These are phyloP conservation scores for Hydrochoerus hydrochaeris DNA, from an alignment of 2,113 vertebrate species.

Conservation along the genomic window DNA sequence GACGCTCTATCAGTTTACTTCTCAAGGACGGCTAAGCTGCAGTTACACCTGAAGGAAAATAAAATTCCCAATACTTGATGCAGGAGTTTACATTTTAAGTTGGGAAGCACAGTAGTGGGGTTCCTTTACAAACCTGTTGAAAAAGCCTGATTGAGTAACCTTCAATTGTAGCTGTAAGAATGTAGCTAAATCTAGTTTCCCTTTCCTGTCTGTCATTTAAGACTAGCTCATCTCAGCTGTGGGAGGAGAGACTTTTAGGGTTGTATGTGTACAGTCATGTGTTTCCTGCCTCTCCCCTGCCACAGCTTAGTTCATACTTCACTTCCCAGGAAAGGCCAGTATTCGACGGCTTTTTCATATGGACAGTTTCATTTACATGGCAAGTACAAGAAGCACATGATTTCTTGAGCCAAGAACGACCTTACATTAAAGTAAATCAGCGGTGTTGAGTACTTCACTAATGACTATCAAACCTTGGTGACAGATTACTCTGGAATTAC, in stretches of 20 bases:
- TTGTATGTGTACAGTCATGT: conserved; percentile 27
- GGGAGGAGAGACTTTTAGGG: conserved; percentile 14
- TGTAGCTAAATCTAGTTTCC: background rate
- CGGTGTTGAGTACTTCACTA: conserved; percentile 13
- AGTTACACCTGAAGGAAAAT: background rate
- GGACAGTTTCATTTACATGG: background rate
- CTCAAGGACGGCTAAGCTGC: background rate
- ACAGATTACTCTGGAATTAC: conserved; percentile 9
- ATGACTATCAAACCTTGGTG: background rate
- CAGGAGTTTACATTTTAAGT: background rate
- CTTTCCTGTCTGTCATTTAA: background rate
- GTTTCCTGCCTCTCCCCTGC: background rate
- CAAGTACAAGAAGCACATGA: conserved; percentile 5
- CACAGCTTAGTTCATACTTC: background rate
- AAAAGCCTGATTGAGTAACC: background rate
- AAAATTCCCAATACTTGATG: background rate
- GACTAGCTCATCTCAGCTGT: background rate
- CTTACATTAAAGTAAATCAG: conserved; percentile 30
- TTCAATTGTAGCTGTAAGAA: background rate
- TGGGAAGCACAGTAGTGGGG: background rate
- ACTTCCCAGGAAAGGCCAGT: background rate
- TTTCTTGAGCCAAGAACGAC: conserved; percentile 34
- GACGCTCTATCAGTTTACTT: background rate
- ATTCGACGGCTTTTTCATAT: background rate
- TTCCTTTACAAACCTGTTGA: background rate